Base-by-base conservation (phyloP, 2,888 invertebrate genomes). In the Aleiodes alternator region DNA sequence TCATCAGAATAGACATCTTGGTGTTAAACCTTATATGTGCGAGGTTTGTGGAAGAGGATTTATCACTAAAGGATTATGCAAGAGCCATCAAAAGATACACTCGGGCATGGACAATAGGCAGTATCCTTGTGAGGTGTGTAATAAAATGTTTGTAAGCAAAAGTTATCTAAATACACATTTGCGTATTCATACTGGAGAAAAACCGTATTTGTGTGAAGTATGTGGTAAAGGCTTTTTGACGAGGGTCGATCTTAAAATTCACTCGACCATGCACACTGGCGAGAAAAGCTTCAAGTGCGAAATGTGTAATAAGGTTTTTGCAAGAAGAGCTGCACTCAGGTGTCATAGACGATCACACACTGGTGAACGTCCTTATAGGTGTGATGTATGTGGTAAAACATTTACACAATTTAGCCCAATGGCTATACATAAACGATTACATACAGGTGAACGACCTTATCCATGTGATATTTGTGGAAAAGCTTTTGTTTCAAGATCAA, bases 341-440 rank as follows among this genome's bases (percentile, higher is more conserved):
- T 92, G 92, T 80, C 93, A 93, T 82, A 87, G 91, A 74, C 88
- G 92, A 73, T 92, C 92, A 4, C 93, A 93, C 82, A 92, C 92
- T 0, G 92, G 92, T 0, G 92, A 92, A 85, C 85, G 92, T 73
- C 92, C 92, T 0, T 92, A 92, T 79, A 89, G 90, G 84, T 93
- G 93, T 84, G 92, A 92, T 79, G 89, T 92, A 14, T 93, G 93
- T 80, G 92, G 92, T 0, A 92, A 93, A 87, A 92, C 92, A 6
- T 93, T 93, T 80, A 93, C 93, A 0, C 93, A 93, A 80, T 92
- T 92, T 82, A 92, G 92, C n/a, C 93, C 93, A 6, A 92, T 93
- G 91, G 92, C 92, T 0, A 93, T 92, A 73, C 93, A 93, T 82
- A 92, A 92, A 85, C 88, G 93, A 72, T 86, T 92, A 43, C 93